Evolutionary conservation across 2,797 vertebrate genomes (phyloP), one percentile per base, ranked within the genome.

Genomic region (Falco peregrinus): DNA sequence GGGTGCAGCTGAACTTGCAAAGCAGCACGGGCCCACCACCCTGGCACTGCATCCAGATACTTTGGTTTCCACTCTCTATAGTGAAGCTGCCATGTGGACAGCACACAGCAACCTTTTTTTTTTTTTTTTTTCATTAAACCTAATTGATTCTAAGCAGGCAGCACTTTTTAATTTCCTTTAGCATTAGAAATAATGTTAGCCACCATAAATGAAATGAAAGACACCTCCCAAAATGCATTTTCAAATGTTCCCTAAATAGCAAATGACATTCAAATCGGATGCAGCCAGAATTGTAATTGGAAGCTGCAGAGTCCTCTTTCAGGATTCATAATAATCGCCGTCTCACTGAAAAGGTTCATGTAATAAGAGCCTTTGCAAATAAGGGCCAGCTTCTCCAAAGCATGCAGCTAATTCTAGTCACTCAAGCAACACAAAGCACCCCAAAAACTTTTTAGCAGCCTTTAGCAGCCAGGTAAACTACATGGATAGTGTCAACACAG

Each of bases 111-210:
- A 85, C 48, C 29, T 26, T 17, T 26, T 41, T 74, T 65, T 64
- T 84, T 41, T 41, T 41, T 43, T 43, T 43, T 43, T 86, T 79
- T 86, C 45, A 56, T 95, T 93, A 82, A 70, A 90, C 41, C 45
- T 70, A 94, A 61, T 79, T 80, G 70, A 85, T 63, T 91, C 90
- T 64, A 79, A 68, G 85, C 80, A 96, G 94, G 80, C 94, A 90
- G 56, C 64, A 41, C 79, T 91, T 93, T 84, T 76, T 89, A 60
- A 96, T 94, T 95, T 96, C 93, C 80, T 91, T 92, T 71, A 84
- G 37, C 77, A 28, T 82, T 48, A 82, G n/a, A 75, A 94, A 68
- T 74, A 74, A 88, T 14, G 77, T 82, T 93, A 84, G 41, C 35
- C 63, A 1, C 59, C 51, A 48, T 43, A 87, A 86, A 84, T 67